These are phyloP conservation scores for Xenopus borealis DNA, from an alignment of 2,113 vertebrate genomes.

Conservation along the genomic window DNA sequence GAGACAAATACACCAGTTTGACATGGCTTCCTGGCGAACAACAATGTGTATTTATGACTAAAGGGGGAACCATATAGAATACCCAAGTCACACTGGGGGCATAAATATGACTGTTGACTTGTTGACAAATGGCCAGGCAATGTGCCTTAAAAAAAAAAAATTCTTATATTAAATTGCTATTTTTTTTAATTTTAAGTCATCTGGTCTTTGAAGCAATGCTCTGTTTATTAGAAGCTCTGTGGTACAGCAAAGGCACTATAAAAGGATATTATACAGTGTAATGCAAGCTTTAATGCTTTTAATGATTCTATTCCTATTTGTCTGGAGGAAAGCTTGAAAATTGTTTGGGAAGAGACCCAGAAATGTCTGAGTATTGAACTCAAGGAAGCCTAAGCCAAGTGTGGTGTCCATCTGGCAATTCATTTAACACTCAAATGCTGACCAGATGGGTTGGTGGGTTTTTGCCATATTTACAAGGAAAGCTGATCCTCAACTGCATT, in stretches of 20 bases:
- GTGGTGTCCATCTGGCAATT: conserved; percentile 59
- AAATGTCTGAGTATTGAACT: conserved; percentile 53
- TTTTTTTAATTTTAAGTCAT: conserved; percentile 13
- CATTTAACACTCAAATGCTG: conserved; percentile 62
- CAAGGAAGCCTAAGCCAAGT: conserved; percentile 60
- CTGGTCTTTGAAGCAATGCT: conserved; percentile 19
- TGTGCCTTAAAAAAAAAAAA: not conserved
- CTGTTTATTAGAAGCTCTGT: conserved; percentile 35
- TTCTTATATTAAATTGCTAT: not conserved
- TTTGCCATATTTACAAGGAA: conserved; percentile 56
- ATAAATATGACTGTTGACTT: too few relatives aligned
- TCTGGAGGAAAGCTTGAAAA: conserved; percentile 55
- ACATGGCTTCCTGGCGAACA: too few relatives aligned
- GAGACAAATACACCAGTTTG: too few relatives aligned
- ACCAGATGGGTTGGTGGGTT: conserved; percentile 66
- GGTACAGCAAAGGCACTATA: not conserved
- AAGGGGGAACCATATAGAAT: too few relatives aligned
- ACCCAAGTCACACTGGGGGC: too few relatives aligned
- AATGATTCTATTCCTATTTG: conserved; percentile 50
- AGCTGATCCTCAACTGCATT: conserved; percentile 49
- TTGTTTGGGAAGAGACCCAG: conserved; percentile 56
- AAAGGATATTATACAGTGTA: not conserved
- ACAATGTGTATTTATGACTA: too few relatives aligned
- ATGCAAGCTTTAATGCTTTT: conserved; percentile 19
- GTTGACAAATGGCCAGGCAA: too few relatives aligned